Evolutionary conservation across 1,140 invertebrate species (phyloP).

Genomic region (Dendrolimus kikuchii): DNA sequence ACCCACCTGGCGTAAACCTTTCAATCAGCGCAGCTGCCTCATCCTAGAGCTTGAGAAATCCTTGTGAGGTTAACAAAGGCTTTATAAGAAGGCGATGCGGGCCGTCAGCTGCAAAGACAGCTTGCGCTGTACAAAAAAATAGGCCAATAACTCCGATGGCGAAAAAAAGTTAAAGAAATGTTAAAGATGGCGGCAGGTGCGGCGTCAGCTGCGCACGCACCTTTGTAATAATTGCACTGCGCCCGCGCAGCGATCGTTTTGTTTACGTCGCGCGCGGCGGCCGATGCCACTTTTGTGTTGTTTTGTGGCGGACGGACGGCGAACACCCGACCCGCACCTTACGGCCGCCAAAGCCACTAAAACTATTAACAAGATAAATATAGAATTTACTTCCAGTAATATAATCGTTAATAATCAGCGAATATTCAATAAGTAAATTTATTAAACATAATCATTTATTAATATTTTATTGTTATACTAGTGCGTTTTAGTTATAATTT

Average conservation of each 20-base stretch:
- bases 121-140: conserved; percentile 65
- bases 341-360: too few species aligned
- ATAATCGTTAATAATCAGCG: too few species aligned
- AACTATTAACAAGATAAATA: too few species aligned
- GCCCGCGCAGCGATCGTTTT: conserved; percentile 25
- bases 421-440: too few species aligned
- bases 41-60: conserved; percentile 41
- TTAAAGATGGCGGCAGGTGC: conserved; percentile 65
- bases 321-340: too few species aligned
- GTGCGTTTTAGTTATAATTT: too few species aligned
- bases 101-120: conserved; percentile 58
- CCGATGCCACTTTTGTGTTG: conserved; percentile 2
- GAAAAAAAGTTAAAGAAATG: conserved; percentile 62
- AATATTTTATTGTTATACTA: too few species aligned
- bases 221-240: conserved; percentile 57
- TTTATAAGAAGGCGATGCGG: conserved; percentile 29
- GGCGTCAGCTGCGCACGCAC: conserved; percentile 55
- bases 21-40: conserved; percentile 35
- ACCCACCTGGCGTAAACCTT: conserved; percentile 39
- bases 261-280: conserved; percentile 17
- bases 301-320: too few species aligned
- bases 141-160: conserved; percentile 63
- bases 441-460: too few species aligned
- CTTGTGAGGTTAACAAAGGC: conserved; percentile 37
- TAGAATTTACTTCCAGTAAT: too few species aligned